Conservation (phyloP, 1,140 invertebrate species). For the Bombus waltoni region DNA sequence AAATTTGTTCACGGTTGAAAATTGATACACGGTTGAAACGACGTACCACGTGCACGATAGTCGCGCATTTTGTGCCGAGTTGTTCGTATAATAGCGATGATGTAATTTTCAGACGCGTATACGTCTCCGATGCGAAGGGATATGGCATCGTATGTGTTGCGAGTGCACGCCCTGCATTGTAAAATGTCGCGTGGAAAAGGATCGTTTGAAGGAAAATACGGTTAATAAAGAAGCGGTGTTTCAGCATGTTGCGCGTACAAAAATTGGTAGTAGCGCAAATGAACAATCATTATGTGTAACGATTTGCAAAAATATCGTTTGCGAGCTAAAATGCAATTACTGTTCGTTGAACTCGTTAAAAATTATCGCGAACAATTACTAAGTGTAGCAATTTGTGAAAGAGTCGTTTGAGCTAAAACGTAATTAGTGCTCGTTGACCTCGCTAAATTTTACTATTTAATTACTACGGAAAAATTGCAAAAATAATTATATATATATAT, state of each 20-base stretch:
- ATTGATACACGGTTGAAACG: too few relatives aligned
- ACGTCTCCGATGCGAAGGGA: background rate
- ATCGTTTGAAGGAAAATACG: background rate
- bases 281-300: background rate
- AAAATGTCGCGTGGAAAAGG: background rate
- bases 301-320: background rate
- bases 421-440: background rate
- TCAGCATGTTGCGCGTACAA: background rate
- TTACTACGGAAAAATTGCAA: too few relatives aligned
- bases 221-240: background rate
- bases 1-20: background rate
- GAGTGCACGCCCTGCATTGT: background rate
- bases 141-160: background rate
- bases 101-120: slow-evolving; percentile 33
- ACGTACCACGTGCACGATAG: background rate
- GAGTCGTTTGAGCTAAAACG: too few relatives aligned
- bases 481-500: too few relatives aligned
- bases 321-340: background rate
- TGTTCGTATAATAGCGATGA: slow-evolving; percentile 41
- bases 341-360: background rate
- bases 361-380: background rate
- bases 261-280: background rate
- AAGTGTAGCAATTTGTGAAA: background rate
- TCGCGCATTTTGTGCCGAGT: background rate
- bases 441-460: too few relatives aligned